Evolutionary conservation across 1,140 invertebrate genomes (phyloP), one percentile per base, ranked within the genome.

Genomic region (Homalodisca vitripennis): DNA sequence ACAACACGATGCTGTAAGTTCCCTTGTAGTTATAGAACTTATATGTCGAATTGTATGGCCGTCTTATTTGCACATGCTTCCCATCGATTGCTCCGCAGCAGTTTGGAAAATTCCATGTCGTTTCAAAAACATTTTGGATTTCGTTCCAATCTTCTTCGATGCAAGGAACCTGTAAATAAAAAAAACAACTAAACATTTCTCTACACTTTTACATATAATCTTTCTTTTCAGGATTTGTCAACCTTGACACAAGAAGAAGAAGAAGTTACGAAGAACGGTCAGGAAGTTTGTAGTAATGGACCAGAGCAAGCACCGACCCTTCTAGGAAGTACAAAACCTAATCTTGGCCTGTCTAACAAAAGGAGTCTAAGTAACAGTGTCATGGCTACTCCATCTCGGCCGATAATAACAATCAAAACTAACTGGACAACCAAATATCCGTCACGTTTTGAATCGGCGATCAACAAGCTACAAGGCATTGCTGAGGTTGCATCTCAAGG

Each of bases 11-110:
- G n/a, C n/a, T n/a, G n/a, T n/a, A n/a, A n/a, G n/a, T n/a, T n/a
- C n/a, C n/a, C n/a, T n/a, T 82, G 67, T 81, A 79, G 65, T 82
- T 83, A 55, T 71, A 79, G 72, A 69, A 82, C 1, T 71, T 46
- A 3, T 74, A 73, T 20, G 80, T 79, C 47, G 73, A 70, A 26
- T 74, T 73, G 53, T 64, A 27, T n/a, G 78, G 75, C n/a, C 22
- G 30, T 48, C 67, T 60, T 34, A 82, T 78, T n/a, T 57, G 26
- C 14, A 41, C 17, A 41, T 41, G 34, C 34, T 41, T 41, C 17
- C 34, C 34, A 41, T 41, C 34, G 6, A 41, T 10, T 10, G 34
- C 34, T 10, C 34, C 34, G 34, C 34, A 41, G 34, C 34, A 41
- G 6, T 17, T 6, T 41, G 34, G 34, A 41, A 41, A 41, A 17